Percentiles rank a stretch among this genome's conserved stretches.
These are phyloP conservation scores for Cavia aperea DNA, from an alignment of 2,113 vertebrate species.

Conservation along the genomic window DNA sequence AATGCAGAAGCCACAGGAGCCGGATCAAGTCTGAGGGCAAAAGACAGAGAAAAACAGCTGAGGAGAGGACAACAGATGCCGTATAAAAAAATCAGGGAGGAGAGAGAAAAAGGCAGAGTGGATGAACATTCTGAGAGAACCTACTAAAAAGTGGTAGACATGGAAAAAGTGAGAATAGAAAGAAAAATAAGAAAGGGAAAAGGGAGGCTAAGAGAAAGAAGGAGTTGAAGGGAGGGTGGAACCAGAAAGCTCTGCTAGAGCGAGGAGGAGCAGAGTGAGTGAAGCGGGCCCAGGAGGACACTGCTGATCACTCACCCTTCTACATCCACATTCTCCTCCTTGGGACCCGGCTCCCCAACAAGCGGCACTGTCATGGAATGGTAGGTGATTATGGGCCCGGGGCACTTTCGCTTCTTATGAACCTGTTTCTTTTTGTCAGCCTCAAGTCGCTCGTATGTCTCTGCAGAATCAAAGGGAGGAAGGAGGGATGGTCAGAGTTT, in stretches of 20 bases:
- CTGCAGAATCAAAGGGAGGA: constrained; percentile 64
- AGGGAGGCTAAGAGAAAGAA: neutral
- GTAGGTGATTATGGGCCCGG: constrained; percentile 90
- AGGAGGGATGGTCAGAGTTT: neutral
- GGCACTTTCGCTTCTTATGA: constrained; percentile 89
- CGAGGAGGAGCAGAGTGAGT: neutral
- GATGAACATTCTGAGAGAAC: neutral
- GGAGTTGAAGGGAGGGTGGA: neutral
- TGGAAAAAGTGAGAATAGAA: neutral
- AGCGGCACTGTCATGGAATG: constrained; percentile 92
- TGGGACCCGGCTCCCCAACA: constrained; percentile 80
- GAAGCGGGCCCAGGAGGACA: neutral
- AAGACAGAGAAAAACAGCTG: constrained; percentile 5
- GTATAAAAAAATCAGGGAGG: neutral
- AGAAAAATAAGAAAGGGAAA: neutral
- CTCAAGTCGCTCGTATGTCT: constrained; percentile 95
- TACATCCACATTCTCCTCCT: constrained; percentile 94
- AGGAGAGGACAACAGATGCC: neutral
- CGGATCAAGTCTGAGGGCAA: constrained; percentile 83
- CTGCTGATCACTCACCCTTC: constrained; percentile 82
- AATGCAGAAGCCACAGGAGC: constrained; percentile 70
- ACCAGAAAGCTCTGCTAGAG: neutral
- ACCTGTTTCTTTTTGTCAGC: constrained; percentile 98
- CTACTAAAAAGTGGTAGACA: neutral
- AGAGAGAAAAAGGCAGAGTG: neutral